These are phyloP conservation scores for Bedellia somnulentella DNA, from an alignment of 2,888 invertebrate species.

Conservation along the genomic window DNA sequence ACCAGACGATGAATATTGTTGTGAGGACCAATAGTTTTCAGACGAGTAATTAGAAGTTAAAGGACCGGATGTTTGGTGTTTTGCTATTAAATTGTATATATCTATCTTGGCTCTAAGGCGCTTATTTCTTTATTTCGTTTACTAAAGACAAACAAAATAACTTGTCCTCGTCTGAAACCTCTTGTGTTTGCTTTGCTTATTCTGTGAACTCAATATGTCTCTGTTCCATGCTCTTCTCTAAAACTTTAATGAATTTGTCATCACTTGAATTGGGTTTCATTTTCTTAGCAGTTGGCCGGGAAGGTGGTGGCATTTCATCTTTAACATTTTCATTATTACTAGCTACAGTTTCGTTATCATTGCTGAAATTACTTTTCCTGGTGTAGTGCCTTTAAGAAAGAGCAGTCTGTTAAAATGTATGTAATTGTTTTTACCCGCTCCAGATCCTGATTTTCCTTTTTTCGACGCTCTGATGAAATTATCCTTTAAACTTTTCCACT, in stretches of 20 bases:
- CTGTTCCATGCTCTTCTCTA: slow-evolving; percentile 16
- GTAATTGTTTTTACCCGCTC: slow-evolving; percentile 14
- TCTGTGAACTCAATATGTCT: too few species aligned
- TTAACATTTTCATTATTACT: slow-evolving; percentile 12
- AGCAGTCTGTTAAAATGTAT: slow-evolving; percentile 16
- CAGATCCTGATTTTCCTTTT: slow-evolving; percentile 16
- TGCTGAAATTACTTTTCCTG: slow-evolving; percentile 14
- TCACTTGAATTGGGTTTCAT: slow-evolving; percentile 15
- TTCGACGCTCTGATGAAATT: slow-evolving; percentile 15
- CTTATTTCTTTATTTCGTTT: too few species aligned
- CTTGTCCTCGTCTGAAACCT: too few species aligned
- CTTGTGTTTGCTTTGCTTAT: too few species aligned
- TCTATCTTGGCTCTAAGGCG: too few species aligned
- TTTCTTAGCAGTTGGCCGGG: slow-evolving; percentile 15
- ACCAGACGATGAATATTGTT: too few species aligned
- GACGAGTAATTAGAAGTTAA: too few species aligned
- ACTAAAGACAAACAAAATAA: too few species aligned
- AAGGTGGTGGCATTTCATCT: too few species aligned
- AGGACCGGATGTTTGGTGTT: too few species aligned
- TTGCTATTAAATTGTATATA: too few species aligned
- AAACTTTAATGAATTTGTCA: slow-evolving; percentile 11
- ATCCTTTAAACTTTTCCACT: slow-evolving; percentile 17
- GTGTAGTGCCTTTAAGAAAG: slow-evolving; percentile 16
- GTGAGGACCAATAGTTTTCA: too few species aligned
- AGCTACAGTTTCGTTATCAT: slow-evolving; percentile 12